Conservation (phyloP, 1,140 invertebrate species). For the Scaptomyza hsui region DNA sequence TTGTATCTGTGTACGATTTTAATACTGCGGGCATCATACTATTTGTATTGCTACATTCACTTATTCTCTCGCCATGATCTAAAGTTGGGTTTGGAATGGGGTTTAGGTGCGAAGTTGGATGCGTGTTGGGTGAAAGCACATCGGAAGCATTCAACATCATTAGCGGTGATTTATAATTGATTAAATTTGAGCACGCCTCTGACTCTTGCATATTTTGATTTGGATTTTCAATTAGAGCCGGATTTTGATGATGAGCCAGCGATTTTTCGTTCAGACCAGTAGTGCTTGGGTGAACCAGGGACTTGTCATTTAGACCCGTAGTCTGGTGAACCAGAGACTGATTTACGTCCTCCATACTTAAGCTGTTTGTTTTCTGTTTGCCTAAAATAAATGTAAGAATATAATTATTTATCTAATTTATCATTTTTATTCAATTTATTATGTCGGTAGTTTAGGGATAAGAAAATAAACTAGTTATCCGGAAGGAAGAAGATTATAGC, state of each 20-base stretch:
- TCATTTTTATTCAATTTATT: no score
- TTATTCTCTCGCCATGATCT: constrained; percentile 8
- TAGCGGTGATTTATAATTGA: constrained; percentile 20
- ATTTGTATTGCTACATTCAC: constrained; percentile 2
- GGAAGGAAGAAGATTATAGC: no score
- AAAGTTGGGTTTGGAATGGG: constrained; percentile 1
- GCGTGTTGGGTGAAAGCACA: not conserved
- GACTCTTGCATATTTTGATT: constrained; percentile 17
- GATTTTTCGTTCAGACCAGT: not conserved
- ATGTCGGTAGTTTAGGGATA: no score
- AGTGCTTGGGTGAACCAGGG: not conserved
- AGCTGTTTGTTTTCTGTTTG: constrained; percentile 1
- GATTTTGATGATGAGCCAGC: not conserved
- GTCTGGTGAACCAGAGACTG: constrained; percentile 6
- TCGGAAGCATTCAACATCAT: constrained; percentile 17
- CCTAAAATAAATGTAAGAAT: constrained; percentile 17
- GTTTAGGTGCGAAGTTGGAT: not conserved
- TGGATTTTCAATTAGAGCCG: constrained; percentile 12
- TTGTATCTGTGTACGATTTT: constrained; percentile 3
- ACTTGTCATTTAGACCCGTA: constrained; percentile 6
- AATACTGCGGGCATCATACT: constrained; percentile 24
- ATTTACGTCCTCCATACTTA: constrained; percentile 40
- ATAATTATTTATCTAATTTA: not conserved
- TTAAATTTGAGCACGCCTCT: constrained; percentile 24
- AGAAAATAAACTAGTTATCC: no score